phyloP scores from a whole-genome alignment of 1,140 invertebrate species.

The Semibalanus balanoides region DNA sequence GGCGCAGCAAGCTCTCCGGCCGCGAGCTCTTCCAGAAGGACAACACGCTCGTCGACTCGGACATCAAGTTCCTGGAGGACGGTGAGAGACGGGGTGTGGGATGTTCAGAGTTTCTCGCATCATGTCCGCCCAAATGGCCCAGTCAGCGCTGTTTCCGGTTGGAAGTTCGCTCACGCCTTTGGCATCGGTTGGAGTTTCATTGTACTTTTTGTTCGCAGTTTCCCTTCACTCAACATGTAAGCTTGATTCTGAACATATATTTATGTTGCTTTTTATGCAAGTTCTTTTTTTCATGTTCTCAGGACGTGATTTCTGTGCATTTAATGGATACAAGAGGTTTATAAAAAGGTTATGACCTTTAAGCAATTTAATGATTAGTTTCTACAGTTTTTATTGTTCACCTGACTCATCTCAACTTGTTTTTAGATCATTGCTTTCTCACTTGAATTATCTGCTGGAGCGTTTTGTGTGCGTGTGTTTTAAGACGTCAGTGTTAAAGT shows the following conservation, averaged over 20 bases:
- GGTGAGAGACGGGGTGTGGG: conserved; percentile 33
- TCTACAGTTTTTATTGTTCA: no score
- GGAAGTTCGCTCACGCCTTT: no score
- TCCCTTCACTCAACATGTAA: not conserved
- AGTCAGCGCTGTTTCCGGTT: no score
- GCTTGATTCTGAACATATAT: not conserved
- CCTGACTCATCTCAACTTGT: not conserved
- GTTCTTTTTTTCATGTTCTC: no score
- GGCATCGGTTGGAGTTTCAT: not conserved
- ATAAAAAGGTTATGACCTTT: no score
- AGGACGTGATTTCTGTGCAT: no score
- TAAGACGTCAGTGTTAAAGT: conserved; percentile 14
- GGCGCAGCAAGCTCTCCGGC: conserved; percentile 40
- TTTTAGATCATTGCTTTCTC: not conserved
- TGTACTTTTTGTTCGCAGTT: conserved; percentile 6
- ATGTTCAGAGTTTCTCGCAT: not conserved
- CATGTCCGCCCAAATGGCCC: no score
- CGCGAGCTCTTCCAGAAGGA: conserved; percentile 84
- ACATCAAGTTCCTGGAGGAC: conserved; percentile 86
- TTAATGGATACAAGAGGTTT: no score
- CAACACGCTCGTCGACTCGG: conserved; percentile 81
- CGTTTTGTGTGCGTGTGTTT: not conserved
- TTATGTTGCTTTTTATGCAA: no score
- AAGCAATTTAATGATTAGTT: no score
- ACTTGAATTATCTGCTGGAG: no score